A percentile compares a stretch with the other conserved stretches of the same genome.
phyloP scores from a whole-genome alignment of 2,888 invertebrate species.

The Ceraclea dissimilis region DNA sequence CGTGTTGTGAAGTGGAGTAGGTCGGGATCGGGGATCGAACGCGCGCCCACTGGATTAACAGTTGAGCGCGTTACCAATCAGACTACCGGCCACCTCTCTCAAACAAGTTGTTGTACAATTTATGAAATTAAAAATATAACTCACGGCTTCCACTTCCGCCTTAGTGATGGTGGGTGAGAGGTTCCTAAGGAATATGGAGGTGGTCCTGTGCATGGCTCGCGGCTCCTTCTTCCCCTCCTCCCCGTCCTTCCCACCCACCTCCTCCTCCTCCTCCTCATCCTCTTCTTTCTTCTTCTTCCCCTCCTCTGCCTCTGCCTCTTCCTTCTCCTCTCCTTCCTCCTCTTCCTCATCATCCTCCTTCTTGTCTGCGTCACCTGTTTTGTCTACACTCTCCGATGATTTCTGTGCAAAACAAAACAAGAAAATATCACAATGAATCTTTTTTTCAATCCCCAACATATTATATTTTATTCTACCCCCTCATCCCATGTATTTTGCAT shows the following conservation, averaged over 20 bases:
- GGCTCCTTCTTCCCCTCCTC: slow-evolving; percentile 46
- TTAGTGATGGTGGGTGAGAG: slow-evolving; percentile 93
- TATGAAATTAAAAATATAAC: slow-evolving; percentile 32
- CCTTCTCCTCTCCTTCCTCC: slow-evolving; percentile 36
- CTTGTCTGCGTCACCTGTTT: slow-evolving; percentile 23
- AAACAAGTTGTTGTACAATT: too few species aligned
- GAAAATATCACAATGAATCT: too few species aligned
- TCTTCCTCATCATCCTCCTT: slow-evolving; percentile 31
- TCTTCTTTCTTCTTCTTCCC: slow-evolving; percentile 37
- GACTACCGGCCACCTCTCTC: too few species aligned
- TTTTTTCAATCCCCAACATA: too few species aligned
- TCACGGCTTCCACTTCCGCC: slow-evolving; percentile 90
- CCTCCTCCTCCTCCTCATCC: slow-evolving; percentile 39
- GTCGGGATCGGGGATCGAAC: too few species aligned
- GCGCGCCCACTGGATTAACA: too few species aligned
- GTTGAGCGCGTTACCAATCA: too few species aligned
- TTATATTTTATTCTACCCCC: too few species aligned
- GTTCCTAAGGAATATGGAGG: slow-evolving; percentile 94
- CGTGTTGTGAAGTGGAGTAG: too few species aligned
- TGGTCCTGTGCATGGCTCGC: slow-evolving; percentile 85
- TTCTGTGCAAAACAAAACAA: not conserved
- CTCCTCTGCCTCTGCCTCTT: slow-evolving; percentile 30
- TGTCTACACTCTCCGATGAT: not conserved
- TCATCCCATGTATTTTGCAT: too few species aligned
- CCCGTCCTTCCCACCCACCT: slow-evolving; percentile 33